These are phyloP conservation scores for Jaculus jaculus DNA, from an alignment of 2,113 vertebrate species.

Conservation along the genomic window DNA sequence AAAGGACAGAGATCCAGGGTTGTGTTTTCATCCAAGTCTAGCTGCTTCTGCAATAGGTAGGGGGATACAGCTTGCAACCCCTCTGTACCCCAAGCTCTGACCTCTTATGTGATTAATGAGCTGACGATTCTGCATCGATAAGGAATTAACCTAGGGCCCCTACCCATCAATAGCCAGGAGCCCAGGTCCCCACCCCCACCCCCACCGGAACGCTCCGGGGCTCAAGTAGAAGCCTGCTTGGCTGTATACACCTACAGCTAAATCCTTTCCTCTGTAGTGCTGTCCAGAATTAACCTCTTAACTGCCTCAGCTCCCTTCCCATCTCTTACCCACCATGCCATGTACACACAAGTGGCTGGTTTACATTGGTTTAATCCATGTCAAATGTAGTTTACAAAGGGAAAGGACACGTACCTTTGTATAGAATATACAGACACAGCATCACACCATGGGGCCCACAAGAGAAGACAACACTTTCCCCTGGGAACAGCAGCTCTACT, in stretches of 20 bases:
- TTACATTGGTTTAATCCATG: constrained; percentile 96
- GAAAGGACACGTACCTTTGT: constrained; percentile 95
- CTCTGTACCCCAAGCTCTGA: constrained; percentile 77
- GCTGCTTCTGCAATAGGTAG: constrained; percentile 20
- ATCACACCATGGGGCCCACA: constrained; percentile 87
- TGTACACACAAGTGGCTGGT: constrained; percentile 49
- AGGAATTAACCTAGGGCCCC: constrained; percentile 90
- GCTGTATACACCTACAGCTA: not conserved
- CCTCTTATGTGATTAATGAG: constrained; percentile 86
- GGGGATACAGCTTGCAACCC: constrained; percentile 53
- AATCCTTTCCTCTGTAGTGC: not conserved
- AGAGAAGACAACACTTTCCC: constrained; percentile 40
- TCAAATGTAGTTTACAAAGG: constrained; percentile 98
- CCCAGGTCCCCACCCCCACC: constrained; percentile 46
- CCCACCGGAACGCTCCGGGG: constrained; percentile 26
- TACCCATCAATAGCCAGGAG: constrained; percentile 85
- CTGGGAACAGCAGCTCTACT: constrained; percentile 42
- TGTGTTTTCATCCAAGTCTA: not conserved
- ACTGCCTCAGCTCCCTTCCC: not conserved
- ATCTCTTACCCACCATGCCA: not conserved
- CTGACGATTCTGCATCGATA: constrained; percentile 89
- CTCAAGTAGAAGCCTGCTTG: not conserved
- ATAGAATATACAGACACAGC: constrained; percentile 97
- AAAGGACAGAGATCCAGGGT: not conserved
- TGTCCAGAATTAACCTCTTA: constrained; percentile 27